Evolutionary conservation across 2,888 invertebrate genomes (phyloP), one percentile per base, ranked within the genome.

Genomic region (Eilema caniola): DNA sequence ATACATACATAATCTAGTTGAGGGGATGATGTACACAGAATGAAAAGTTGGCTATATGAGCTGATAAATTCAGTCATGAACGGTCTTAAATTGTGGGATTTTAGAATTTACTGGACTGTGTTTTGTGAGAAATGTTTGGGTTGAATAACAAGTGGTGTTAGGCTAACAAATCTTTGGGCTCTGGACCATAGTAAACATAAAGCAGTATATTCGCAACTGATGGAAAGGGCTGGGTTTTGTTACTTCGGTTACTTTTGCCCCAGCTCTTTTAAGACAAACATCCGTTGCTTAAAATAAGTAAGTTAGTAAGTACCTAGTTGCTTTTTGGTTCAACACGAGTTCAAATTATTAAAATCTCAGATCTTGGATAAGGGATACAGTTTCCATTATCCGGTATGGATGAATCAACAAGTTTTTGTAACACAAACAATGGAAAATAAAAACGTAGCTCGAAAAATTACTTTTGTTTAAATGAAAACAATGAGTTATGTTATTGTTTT

Each of bases 81-180:
- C 16, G 16, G 61, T 61, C 28, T 61, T 61, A 61, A 61, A 61
- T 61, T 33, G n/a, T 20, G 20, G 61, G 61, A 61, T 61, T 61
- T 61, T 61, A 20, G 12, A 61, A 31, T 61, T 59, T 61, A 61
- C 61, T 61, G 31, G 11, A 0, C 66, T n/a, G 33, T 57, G 12
- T 33, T 57, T 10, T 33, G 66, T 57, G 33, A 66, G 24, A 31
- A 61, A 61, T 61, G 61, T 61, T n/a, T 31, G n/a, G 20, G 31
- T 16, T 61, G 61, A 33, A 10, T 31, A 61, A 33, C 31, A 28
- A 61, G 31, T 25, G 28, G 28, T 31, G 24, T 20, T 20, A 10
- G 28, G 31, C 53, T n/a, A 53, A 53, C 53, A 53, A 53, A 53
- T 53, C n/a, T n/a, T n/a, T 20, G 20, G n/a, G 53, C 16, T 10